A percentile compares a stretch with the other conserved stretches of the same genome.
Evolutionary conservation across 2,797 vertebrate genomes (phyloP).

Genomic region (Sebastes dallii): DNA sequence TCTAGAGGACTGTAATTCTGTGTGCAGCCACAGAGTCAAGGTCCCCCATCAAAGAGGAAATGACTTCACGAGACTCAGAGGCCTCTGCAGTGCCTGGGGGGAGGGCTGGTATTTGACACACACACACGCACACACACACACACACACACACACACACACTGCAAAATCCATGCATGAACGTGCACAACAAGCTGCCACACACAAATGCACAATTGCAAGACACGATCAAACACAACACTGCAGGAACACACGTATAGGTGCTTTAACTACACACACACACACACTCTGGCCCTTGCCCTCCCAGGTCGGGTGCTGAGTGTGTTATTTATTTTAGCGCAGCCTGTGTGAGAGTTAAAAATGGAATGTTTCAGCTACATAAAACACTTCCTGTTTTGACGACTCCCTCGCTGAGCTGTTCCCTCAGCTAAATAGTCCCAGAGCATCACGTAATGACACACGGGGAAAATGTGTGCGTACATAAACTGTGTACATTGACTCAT

Average conservation of each 20-base stretch:
- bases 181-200: neutral
- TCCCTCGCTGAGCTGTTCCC: slow-evolving; percentile 58
- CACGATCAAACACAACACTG: slow-evolving; percentile 14
- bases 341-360: slow-evolving; percentile 80
- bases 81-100: slow-evolving; percentile 37
- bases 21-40: slow-evolving; percentile 32
- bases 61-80: slow-evolving; percentile 59
- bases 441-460: slow-evolving; percentile 50
- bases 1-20: slow-evolving; percentile 21
- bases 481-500: slow-evolving; percentile 8
- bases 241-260: neutral
- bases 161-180: slow-evolving; percentile 1
- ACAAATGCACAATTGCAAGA: slow-evolving; percentile 1
- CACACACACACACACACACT: slow-evolving; percentile 6
- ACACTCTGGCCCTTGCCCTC: slow-evolving; percentile 33
- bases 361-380: slow-evolving; percentile 83
- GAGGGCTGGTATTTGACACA: slow-evolving; percentile 20
- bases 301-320: slow-evolving; percentile 45
- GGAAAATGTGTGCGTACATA: slow-evolving; percentile 31
- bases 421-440: slow-evolving; percentile 61
- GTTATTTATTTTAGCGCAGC: slow-evolving; percentile 75
- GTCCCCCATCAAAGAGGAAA: slow-evolving; percentile 60
- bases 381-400: slow-evolving; percentile 83
- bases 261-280: slow-evolving; percentile 33
- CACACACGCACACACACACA: slow-evolving; percentile 18